Conservation (phyloP, 2,888 invertebrate genomes). For the Phengaris arion region DNA sequence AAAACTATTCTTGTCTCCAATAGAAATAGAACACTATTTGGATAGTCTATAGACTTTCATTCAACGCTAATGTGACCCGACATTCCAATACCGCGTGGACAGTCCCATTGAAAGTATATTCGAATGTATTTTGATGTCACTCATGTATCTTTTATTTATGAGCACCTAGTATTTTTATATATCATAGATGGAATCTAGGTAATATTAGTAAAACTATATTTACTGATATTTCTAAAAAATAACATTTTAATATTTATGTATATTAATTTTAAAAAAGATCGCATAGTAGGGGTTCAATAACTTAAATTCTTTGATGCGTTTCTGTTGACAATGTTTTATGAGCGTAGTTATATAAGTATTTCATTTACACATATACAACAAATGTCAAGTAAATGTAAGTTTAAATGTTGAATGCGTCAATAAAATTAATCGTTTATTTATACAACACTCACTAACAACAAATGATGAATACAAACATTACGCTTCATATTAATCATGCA, state of each 20-base stretch:
- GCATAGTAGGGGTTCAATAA: no score
- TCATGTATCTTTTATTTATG: conserved; percentile 5
- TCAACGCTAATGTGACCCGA: conserved; percentile 19
- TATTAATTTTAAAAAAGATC: no score
- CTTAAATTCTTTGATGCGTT: no score
- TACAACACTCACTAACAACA: neutral
- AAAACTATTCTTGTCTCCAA: conserved; percentile 6
- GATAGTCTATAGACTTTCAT: conserved; percentile 12
- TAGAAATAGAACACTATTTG: conserved; percentile 21
- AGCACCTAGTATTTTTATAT: neutral
- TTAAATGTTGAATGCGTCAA: neutral
- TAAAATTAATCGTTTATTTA: neutral
- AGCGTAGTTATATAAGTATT: no score
- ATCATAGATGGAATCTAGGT: neutral
- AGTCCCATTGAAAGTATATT: conserved; percentile 1
- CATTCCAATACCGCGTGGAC: neutral
- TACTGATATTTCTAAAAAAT: no score
- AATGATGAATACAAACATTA: neutral
- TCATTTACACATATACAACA: no score
- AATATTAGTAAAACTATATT: no score
- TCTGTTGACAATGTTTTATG: no score
- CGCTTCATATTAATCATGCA: neutral
- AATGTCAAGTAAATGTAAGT: neutral
- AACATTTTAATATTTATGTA: no score
- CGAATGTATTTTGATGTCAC: neutral